These are phyloP conservation scores for Helicoverpa assulta DNA, from an alignment of 2,888 invertebrate species.

Conservation along the genomic window DNA sequence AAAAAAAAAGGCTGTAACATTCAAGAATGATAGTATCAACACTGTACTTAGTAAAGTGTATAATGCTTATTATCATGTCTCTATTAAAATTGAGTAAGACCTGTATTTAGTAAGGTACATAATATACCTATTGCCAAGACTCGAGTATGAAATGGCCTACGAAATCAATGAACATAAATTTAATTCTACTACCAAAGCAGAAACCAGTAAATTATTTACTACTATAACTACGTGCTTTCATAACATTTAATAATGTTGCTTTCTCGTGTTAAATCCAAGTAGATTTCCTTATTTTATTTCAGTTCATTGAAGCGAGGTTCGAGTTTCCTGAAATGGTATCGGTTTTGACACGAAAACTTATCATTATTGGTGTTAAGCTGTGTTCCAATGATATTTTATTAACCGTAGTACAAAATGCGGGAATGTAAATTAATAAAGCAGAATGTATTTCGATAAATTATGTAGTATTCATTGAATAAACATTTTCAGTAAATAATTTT, in stretches of 20 bases:
- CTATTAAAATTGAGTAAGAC: no score
- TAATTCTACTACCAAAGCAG: not conserved
- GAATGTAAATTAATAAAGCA: not conserved
- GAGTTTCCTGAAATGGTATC: slow-evolving; percentile 33
- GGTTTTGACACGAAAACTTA: slow-evolving; percentile 28
- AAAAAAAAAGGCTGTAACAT: no score
- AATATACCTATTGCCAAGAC: no score
- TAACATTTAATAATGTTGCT: slow-evolving; percentile 25
- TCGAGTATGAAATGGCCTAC: no score
- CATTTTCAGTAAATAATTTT: not conserved
- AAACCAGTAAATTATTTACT: not conserved
- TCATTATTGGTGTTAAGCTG: slow-evolving; percentile 10
- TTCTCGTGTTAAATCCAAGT: slow-evolving; percentile 28
- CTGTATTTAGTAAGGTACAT: no score
- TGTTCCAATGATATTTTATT: not conserved
- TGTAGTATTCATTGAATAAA: not conserved
- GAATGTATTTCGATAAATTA: not conserved
- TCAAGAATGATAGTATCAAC: no score
- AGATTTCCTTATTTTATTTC: slow-evolving; percentile 28
- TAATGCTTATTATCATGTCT: no score
- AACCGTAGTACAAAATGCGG: not conserved
- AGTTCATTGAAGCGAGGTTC: not conserved
- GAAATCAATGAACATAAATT: no score
- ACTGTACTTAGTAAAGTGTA: no score
- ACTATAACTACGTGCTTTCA: slow-evolving; percentile 12